Percentiles rank a stretch among this genome's conserved stretches.
Evolutionary conservation across 2,113 vertebrate genomes (phyloP).

Genomic region (Neogobius melanostomus): DNA sequence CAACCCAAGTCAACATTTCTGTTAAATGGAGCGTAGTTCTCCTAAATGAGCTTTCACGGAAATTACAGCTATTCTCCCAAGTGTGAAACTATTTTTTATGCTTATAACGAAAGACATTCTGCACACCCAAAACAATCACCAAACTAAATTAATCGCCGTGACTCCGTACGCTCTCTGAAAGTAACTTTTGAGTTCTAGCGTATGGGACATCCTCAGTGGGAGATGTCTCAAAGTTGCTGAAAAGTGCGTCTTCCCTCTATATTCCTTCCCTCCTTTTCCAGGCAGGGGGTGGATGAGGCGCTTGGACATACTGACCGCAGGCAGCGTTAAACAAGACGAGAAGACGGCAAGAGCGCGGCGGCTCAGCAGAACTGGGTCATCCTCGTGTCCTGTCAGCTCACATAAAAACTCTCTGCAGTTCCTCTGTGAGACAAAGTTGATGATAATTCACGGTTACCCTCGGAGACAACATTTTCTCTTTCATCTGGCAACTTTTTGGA

Average conservation of each 20-base stretch:
- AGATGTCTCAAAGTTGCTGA: constrained; percentile 48
- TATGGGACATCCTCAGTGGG: constrained; percentile 38
- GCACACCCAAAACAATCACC: neutral
- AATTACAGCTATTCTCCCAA: too few relatives aligned
- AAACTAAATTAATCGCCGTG: neutral
- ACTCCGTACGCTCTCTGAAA: neutral
- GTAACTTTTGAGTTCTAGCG: constrained; percentile 15
- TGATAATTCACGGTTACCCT: constrained; percentile 38
- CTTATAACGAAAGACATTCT: neutral
- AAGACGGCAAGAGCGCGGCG: constrained; percentile 23
- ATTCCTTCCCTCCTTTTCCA: constrained; percentile 23
- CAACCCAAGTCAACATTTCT: too few relatives aligned
- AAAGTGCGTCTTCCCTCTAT: constrained; percentile 30
- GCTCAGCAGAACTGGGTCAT: constrained; percentile 57
- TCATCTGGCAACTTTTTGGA: constrained; percentile 28
- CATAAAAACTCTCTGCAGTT: constrained; percentile 41
- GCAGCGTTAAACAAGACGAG: constrained; percentile 40
- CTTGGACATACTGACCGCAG: constrained; percentile 56
- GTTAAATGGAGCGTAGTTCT: too few relatives aligned
- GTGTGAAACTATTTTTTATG: too few relatives aligned
- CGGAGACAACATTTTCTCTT: constrained; percentile 35
- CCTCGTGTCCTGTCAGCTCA: constrained; percentile 52
- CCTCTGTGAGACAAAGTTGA: constrained; percentile 51
- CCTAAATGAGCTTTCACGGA: too few relatives aligned
- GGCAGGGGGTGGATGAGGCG: constrained; percentile 14